Conservation (phyloP, 2,113 vertebrate species). For the Otocyon megalotis region DNA sequence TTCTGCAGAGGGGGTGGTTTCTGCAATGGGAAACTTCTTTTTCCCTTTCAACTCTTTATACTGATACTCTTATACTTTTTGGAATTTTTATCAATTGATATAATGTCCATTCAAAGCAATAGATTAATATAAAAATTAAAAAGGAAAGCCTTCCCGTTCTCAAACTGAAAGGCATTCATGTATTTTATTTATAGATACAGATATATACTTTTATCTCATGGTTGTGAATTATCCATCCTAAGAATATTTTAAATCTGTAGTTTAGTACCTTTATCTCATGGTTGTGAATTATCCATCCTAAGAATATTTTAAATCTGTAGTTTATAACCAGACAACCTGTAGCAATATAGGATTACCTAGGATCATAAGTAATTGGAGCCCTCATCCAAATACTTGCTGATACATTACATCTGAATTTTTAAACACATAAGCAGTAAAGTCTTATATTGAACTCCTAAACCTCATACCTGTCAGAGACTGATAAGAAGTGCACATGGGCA, state of each 20-base stretch:
- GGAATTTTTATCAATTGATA: conserved; percentile 18
- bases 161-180: neutral
- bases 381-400: conserved; percentile 64
- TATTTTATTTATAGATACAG: conserved; percentile 46
- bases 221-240: conserved; percentile 34
- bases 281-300: conserved; percentile 36
- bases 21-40: conserved; percentile 7
- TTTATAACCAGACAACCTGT: conserved; percentile 56
- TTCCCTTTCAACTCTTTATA: neutral
- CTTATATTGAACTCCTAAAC: neutral
- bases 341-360: conserved; percentile 55
- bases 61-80: neutral
- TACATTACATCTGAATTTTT: conserved; percentile 15
- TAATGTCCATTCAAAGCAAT: neutral
- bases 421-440: neutral
- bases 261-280: conserved; percentile 2
- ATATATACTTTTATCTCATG: neutral
- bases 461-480: conserved; percentile 59
- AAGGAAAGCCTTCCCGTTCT: neutral
- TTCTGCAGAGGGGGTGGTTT: neutral
- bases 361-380: conserved; percentile 49
- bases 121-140: conserved; percentile 42
- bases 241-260: conserved; percentile 39
- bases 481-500: conserved; percentile 67
- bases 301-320: conserved; percentile 39